Percentiles rank a stretch among this genome's conserved stretches.
Conservation (phyloP, 2,113 vertebrate species). For the Scytalopus superciliaris region DNA sequence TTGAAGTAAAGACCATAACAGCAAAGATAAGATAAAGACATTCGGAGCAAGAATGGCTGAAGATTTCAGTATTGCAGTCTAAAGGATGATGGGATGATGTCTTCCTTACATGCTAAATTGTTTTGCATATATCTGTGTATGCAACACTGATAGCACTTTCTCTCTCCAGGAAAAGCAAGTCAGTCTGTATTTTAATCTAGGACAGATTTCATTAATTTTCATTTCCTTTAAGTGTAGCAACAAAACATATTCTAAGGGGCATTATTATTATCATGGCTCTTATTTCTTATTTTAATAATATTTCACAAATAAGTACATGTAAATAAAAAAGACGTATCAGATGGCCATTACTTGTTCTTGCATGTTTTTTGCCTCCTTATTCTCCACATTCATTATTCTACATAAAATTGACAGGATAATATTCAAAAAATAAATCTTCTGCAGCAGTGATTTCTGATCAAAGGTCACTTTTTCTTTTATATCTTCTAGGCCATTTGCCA, state of each 20-base stretch:
- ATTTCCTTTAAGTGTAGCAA: neutral
- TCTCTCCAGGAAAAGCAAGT: neutral
- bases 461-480: conserved; percentile 5
- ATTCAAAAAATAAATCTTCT: conserved; percentile 28
- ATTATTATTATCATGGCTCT: neutral
- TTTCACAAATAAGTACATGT: conserved; percentile 14
- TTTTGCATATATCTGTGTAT: neutral
- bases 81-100: no score
- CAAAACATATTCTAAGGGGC: neutral
- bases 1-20: neutral
- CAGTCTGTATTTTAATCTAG: neutral
- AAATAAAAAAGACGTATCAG: conserved; percentile 12
- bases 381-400: neutral
- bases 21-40: neutral
- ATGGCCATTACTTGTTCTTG: neutral
- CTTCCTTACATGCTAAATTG: neutral
- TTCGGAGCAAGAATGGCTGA: neutral
- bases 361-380: neutral
- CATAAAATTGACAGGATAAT: neutral
- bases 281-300: neutral
- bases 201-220: neutral
- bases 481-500: neutral
- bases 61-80: neutral
- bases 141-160: neutral
- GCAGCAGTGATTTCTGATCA: neutral